Evolutionary conservation across 2,888 invertebrate species (phyloP).

Genomic region (Metalampra italica): DNA sequence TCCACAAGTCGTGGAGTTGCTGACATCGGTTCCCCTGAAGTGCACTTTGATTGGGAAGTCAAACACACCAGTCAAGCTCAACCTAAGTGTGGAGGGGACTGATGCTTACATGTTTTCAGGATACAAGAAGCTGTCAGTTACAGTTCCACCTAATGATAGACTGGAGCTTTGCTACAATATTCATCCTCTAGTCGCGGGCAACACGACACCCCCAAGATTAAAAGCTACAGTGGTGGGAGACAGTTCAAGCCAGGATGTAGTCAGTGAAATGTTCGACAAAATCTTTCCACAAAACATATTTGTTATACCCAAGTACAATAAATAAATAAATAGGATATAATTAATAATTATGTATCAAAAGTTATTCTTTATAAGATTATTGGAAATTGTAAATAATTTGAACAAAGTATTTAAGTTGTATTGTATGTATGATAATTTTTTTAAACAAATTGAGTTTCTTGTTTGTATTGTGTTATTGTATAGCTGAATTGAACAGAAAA

Average conservation of each 20-base stretch:
- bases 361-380: constrained; percentile 36
- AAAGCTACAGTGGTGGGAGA: constrained; percentile 72
- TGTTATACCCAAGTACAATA: constrained; percentile 76
- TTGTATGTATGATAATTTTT: constrained; percentile 38
- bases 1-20: constrained; percentile 87
- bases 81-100: constrained; percentile 86
- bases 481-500: constrained; percentile 2
- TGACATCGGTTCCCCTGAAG: constrained; percentile 83
- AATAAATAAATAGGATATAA: constrained; percentile 31
- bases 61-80: constrained; percentile 83
- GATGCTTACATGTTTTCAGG: constrained; percentile 98
- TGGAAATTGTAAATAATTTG: constrained; percentile 63
- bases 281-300: constrained; percentile 71
- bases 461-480: constrained; percentile 35
- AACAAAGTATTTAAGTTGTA: constrained; percentile 62
- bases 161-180: constrained; percentile 86
- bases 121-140: constrained; percentile 87
- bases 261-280: constrained; percentile 71
- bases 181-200: constrained; percentile 87
- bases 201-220: constrained; percentile 83
- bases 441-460: constrained; percentile 63
- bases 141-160: constrained; percentile 80
- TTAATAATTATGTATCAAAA: constrained; percentile 31
- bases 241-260: constrained; percentile 49
- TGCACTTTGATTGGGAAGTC: constrained; percentile 87